phyloP scores from a whole-genome alignment of 2,797 vertebrate genomes.

The Malacoctenus gilli region DNA sequence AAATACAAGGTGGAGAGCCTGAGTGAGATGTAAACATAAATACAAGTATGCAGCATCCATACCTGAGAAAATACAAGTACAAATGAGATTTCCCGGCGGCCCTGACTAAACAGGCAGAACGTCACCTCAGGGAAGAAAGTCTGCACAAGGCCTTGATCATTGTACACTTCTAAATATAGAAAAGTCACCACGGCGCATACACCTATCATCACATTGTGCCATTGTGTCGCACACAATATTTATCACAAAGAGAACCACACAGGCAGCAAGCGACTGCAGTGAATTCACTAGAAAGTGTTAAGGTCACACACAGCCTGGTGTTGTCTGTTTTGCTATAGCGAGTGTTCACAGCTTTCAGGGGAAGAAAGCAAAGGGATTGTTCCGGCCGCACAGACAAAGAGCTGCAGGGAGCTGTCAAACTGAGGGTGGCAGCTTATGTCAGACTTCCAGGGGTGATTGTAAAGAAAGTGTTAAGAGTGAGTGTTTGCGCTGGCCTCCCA shows the following conservation, averaged over 20 bases:
- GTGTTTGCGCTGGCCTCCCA: conserved; percentile 34
- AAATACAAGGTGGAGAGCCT: conserved; percentile 27
- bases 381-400: conserved; percentile 68
- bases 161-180: conserved; percentile 53
- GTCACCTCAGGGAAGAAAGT: conserved; percentile 26
- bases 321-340: conserved; percentile 62
- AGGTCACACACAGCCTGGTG: conserved; percentile 76
- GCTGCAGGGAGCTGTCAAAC: conserved; percentile 70
- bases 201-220: conserved; percentile 56
- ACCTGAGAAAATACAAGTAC: conserved; percentile 10
- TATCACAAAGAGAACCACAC: conserved; percentile 64
- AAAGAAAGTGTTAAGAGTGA: conserved; percentile 54
- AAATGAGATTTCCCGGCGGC: conserved; percentile 14
- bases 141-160: conserved; percentile 28
- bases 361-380: conserved; percentile 74
- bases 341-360: conserved; percentile 67
- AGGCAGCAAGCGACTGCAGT: conserved; percentile 61
- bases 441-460: conserved; percentile 66
- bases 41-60: conserved; percentile 10
- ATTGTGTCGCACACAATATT: conserved; percentile 61
- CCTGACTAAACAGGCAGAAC: conserved; percentile 17
- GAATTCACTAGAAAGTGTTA: conserved; percentile 73
- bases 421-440: conserved; percentile 80
- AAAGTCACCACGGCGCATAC: conserved; percentile 41
- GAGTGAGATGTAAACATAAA: conserved; percentile 20